phyloP scores from a whole-genome alignment of 1,140 invertebrate genomes.

The Apis mellifera region DNA sequence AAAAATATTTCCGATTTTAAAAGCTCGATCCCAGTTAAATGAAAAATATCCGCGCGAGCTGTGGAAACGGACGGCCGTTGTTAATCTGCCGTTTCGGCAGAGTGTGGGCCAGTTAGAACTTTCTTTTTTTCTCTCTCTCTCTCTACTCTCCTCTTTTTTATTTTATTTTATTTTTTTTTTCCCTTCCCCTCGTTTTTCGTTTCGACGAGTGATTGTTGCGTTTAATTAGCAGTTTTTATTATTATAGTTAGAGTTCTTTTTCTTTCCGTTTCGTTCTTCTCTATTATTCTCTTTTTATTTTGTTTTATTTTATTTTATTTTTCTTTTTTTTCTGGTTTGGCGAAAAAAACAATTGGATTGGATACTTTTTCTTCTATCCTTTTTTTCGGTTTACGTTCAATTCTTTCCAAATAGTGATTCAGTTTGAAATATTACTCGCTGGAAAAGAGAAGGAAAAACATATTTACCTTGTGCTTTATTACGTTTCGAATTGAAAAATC shows the following conservation, averaged over 20 bases:
- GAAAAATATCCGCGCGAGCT: slow-evolving; percentile 42
- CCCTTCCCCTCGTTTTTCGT: neutral
- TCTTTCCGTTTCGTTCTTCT: neutral
- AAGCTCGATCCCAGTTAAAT: slow-evolving; percentile 50
- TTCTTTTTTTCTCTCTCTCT: neutral
- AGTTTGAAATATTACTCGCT: no score
- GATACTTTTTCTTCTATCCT: no score
- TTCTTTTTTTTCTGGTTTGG: neutral
- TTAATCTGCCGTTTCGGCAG: slow-evolving; percentile 44
- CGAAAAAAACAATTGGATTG: neutral
- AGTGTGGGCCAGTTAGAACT: neutral
- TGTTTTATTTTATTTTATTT: neutral
- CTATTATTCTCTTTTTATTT: neutral
- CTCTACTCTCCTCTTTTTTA: no score
- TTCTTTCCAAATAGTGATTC: no score
- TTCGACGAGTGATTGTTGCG: neutral
- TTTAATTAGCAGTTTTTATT: neutral
- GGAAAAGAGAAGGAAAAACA: no score
- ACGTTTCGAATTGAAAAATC: no score
- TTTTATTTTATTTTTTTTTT: neutral
- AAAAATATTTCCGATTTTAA: slow-evolving; percentile 55
- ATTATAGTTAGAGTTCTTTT: neutral
- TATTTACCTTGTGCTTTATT: no score
- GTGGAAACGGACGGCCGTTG: slow-evolving; percentile 28
- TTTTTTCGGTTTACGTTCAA: no score